Conservation (phyloP, 1,140 invertebrate genomes). For the Aphidius ervi region DNA sequence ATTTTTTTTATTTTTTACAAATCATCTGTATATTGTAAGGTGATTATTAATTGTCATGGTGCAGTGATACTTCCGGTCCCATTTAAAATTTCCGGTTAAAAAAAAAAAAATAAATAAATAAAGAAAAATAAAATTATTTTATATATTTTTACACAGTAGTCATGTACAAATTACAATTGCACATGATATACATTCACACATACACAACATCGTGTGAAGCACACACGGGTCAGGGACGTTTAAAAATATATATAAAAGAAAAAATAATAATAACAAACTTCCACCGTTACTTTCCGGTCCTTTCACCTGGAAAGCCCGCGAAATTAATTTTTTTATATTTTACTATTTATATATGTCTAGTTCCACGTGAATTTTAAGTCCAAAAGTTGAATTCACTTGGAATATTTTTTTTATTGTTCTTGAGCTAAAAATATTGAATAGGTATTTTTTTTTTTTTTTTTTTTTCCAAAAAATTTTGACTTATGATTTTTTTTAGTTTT, state of each 20-base stretch:
- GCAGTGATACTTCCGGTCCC: conserved; percentile 12
- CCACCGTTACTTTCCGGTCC: conserved; percentile 23
- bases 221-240: conserved; percentile 21
- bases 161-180: no score
- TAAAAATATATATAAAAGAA: conserved; percentile 8
- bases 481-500: no score
- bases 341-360: neutral
- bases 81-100: conserved; percentile 16
- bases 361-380: no score
- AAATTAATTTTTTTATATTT: conserved; percentile 18
- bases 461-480: no score
- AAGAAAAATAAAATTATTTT: conserved; percentile 3
- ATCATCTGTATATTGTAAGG: no score
- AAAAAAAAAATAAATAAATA: conserved; percentile 2
- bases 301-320: conserved; percentile 17
- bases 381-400: neutral
- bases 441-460: no score
- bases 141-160: no score
- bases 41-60: neutral
- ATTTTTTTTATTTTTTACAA: no score
- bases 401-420: conserved; percentile 1
- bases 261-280: conserved; percentile 13
- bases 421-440: no score
- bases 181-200: neutral
- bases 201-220: conserved; percentile 15